Evolutionary conservation across 2,113 vertebrate genomes (phyloP).

Genomic region (Pogonocichla stellata): DNA sequence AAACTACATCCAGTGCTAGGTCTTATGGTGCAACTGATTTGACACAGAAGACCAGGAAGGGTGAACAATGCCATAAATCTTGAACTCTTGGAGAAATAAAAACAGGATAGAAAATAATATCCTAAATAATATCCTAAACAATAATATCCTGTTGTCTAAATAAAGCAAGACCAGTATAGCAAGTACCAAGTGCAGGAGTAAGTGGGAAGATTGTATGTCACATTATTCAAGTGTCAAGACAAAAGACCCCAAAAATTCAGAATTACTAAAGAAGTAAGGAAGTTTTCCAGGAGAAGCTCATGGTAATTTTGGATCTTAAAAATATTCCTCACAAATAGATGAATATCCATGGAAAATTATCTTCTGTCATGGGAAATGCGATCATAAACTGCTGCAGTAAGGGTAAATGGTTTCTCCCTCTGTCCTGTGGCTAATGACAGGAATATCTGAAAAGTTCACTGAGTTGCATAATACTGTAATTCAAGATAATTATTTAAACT

Average conservation of each 20-base stretch:
- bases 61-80: rapidly evolving
- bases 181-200: background rate
- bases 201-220: background rate
- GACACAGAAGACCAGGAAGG: background rate
- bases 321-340: background rate
- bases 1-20: background rate
- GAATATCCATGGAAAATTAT: background rate
- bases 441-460: background rate
- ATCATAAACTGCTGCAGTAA: background rate
- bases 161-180: background rate
- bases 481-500: background rate
- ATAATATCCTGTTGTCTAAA: background rate
- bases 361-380: background rate
- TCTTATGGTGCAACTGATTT: background rate
- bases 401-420: background rate
- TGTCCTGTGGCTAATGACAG: background rate
- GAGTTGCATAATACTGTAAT: background rate
- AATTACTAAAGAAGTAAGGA: background rate
- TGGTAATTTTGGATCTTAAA: background rate
- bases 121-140: too few species aligned
- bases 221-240: background rate
- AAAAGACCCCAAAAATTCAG: background rate
- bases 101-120: background rate
- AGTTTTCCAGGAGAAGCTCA: background rate
- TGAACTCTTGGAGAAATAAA: background rate